These are phyloP conservation scores for Latrodectus elegans DNA, from an alignment of 2,888 invertebrate genomes.

Conservation along the genomic window DNA sequence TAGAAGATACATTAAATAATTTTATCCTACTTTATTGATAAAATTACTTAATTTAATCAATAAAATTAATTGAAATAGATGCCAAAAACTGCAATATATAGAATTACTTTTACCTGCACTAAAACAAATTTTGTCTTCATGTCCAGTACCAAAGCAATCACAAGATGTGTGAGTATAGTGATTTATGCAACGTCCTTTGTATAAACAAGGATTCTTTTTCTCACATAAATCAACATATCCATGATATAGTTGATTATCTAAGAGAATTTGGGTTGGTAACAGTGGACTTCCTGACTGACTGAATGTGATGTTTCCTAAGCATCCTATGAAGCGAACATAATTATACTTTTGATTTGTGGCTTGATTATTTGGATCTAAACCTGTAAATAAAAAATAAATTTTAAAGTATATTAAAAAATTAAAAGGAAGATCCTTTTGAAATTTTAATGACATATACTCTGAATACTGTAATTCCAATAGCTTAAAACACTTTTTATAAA, in stretches of 20 bases:
- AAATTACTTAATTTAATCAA: no score
- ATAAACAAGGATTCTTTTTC: slow-evolving; percentile 87
- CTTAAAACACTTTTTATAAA: background rate
- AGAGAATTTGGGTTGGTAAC: slow-evolving; percentile 78
- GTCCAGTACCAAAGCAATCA: slow-evolving; percentile 93
- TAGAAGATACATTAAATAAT: no score
- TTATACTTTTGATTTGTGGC: slow-evolving; percentile 88
- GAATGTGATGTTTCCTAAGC: slow-evolving; percentile 89
- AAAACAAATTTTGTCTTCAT: slow-evolving; percentile 93
- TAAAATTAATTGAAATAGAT: no score
- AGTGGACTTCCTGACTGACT: slow-evolving; percentile 46
- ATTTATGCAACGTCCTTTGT: slow-evolving; percentile 91
- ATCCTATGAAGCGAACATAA: slow-evolving; percentile 93
- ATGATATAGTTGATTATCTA: slow-evolving; percentile 91
- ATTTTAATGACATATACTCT: background rate
- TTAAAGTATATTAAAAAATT: no score
- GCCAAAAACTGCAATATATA: no score
- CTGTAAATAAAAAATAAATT: slow-evolving; percentile 73
- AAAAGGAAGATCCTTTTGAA: no score
- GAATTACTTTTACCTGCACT: slow-evolving; percentile 84
- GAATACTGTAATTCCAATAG: background rate
- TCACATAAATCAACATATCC: slow-evolving; percentile 85
- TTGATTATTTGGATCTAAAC: slow-evolving; percentile 89
- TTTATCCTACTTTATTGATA: no score
- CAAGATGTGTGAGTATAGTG: slow-evolving; percentile 92